Evolutionary conservation across 2,113 vertebrate genomes (phyloP).

Genomic region (Solenodon paradoxus): DNA sequence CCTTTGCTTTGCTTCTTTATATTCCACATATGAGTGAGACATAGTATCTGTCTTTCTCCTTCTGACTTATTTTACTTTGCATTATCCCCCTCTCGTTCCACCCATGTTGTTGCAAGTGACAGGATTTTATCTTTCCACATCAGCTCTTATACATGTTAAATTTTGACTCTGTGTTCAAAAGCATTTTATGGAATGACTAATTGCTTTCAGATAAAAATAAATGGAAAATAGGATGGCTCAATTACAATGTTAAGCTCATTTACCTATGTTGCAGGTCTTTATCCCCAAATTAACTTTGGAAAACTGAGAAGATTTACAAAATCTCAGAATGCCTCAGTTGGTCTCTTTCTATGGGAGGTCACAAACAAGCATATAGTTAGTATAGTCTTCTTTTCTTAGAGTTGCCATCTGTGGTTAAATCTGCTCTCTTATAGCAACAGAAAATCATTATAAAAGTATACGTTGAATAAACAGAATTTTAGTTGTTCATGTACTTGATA

Average conservation of each 20-base stretch:
- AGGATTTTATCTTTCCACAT: too few species aligned
- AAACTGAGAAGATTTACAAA: neutral
- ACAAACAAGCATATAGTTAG: neutral
- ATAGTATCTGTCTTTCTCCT: too few species aligned
- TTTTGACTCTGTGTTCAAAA: neutral
- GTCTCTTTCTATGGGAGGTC: neutral
- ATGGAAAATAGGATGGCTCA: neutral
- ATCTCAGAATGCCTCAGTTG: neutral
- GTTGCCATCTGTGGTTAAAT: neutral
- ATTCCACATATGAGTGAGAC: too few species aligned
- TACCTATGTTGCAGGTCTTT: neutral
- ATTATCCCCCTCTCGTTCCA: too few species aligned
- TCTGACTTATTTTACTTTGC: too few species aligned
- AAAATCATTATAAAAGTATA: neutral
- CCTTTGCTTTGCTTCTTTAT: too few species aligned
- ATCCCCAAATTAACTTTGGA: neutral
- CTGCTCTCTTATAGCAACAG: neutral
- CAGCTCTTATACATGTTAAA: neutral
- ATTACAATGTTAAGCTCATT: neutral
- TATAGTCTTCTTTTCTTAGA: neutral
- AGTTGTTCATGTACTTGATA: neutral
- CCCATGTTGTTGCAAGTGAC: too few species aligned
- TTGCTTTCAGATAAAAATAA: neutral
- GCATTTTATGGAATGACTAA: neutral
- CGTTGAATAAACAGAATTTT: neutral